Conservation (phyloP, 2,888 invertebrate species). For the Campoplex nolae region DNA sequence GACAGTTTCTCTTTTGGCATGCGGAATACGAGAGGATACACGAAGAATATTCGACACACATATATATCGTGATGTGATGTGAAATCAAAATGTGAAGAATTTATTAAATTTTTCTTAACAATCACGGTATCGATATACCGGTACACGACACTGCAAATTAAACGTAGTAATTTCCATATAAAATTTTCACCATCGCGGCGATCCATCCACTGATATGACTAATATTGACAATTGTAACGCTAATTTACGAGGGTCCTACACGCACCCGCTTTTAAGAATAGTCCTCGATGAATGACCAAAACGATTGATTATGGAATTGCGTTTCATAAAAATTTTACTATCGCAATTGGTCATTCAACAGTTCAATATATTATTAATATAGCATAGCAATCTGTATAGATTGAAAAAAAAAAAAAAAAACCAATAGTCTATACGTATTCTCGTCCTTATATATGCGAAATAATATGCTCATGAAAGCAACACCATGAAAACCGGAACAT, state of each 20-base stretch:
- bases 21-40: conserved; percentile 20
- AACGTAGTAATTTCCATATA: too few relatives aligned
- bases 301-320: neutral
- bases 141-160: too few relatives aligned
- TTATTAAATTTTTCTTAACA: too few relatives aligned
- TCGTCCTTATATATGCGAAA: neutral
- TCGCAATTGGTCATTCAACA: neutral
- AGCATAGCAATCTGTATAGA: neutral
- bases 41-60: neutral
- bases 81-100: too few relatives aligned
- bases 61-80: too few relatives aligned
- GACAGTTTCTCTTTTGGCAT: neutral
- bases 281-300: neutral
- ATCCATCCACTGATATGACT: conserved; percentile 74
- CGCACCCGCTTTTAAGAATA: neutral
- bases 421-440: neutral
- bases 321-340: neutral
- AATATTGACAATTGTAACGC: conserved; percentile 76
- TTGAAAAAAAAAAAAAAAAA: neutral
- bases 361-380: too few relatives aligned
- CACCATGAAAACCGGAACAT: neutral
- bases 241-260: conserved; percentile 73
- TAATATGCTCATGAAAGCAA: neutral
- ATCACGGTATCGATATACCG: too few relatives aligned
- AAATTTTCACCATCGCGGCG: conserved; percentile 58